Base-by-base conservation (phyloP, 2,797 vertebrate genomes). In the Gadopsis bispinosus region DNA sequence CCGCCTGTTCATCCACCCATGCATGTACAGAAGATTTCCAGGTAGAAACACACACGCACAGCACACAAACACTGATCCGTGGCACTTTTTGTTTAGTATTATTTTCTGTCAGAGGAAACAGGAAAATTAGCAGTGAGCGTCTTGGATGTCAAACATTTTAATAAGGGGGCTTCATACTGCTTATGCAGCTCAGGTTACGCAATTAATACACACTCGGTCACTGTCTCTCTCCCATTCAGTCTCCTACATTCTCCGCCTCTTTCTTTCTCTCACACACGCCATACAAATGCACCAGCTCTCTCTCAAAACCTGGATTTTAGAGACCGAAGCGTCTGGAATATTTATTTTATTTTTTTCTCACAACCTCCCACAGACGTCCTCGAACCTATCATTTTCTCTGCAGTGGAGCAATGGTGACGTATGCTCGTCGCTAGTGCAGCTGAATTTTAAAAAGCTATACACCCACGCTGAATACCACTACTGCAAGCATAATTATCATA, bases 371-470 rank as follows among this genome's bases (percentile, higher is more conserved):
- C 95, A 94, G 94, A 94, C 89, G 84, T 94, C 91, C 92, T 94
- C 92, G 84, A 95, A 94, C 93, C 93, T 94, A 93, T 96, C 93
- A 95, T 96, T 95, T 96, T 94, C 95, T 94, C 95, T 87, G 94
- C 94, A 94, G 95, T 94, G 91, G 93, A 94, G 93, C 94, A 93
- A 91, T 86, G 87, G 94, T 94, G 95, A 95, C 92, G 94, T 91
- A 92, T 91, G 91, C 93, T 91, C 83, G 81, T 92, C 80, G 92
- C 93, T 89, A 83, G 91, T 93, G 94, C 95, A 94, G 95, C 93
- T 95, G 95, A 95, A 96, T 96, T 95, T 96, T 95, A 95, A 96
- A 95, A 93, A 94, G 95, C 94, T 94, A 81, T 77, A 68, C 93
- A 60, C 95, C 95, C 94, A 95, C 95, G 92, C 94, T 87, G 89